A percentile compares a stretch with the other conserved stretches of the same genome.
phyloP scores from a whole-genome alignment of 2,888 invertebrate genomes.

The Hypercompe scribonia region DNA sequence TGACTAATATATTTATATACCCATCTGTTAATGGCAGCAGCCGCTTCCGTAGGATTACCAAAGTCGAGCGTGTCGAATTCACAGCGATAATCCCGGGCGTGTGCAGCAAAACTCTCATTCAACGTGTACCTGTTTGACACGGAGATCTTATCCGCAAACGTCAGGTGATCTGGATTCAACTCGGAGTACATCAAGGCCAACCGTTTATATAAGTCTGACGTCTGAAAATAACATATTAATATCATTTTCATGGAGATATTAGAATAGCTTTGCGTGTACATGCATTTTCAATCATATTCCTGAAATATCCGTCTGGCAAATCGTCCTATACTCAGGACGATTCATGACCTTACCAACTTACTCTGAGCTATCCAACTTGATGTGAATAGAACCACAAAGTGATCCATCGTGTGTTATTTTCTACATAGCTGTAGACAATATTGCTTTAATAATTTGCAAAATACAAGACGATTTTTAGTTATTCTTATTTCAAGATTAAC shows the following conservation, averaged over 20 bases:
- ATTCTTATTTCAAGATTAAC: too few species aligned
- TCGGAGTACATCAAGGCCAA: slow-evolving; percentile 52
- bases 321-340: too few species aligned
- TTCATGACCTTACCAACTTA: too few species aligned
- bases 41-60: slow-evolving; percentile 46
- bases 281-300: too few species aligned
- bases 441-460: too few species aligned
- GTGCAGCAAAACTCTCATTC: slow-evolving; percentile 45
- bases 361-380: too few species aligned
- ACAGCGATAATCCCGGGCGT: slow-evolving; percentile 51
- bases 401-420: too few species aligned
- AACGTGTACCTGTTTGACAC: slow-evolving; percentile 50
- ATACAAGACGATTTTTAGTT: too few species aligned
- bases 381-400: too few species aligned
- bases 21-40: slow-evolving; percentile 52
- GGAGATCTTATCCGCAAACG: slow-evolving; percentile 64
- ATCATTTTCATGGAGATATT: too few species aligned
- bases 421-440: background rate
- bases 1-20: slow-evolving; percentile 12
- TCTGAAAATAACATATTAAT: slow-evolving; percentile 43
- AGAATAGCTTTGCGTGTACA: too few species aligned
- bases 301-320: too few species aligned
- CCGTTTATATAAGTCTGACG: slow-evolving; percentile 48
- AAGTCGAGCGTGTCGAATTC: slow-evolving; percentile 60
- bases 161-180: slow-evolving; percentile 57